phyloP scores from a whole-genome alignment of 2,888 invertebrate genomes.

The Palloptera scutellata region DNA sequence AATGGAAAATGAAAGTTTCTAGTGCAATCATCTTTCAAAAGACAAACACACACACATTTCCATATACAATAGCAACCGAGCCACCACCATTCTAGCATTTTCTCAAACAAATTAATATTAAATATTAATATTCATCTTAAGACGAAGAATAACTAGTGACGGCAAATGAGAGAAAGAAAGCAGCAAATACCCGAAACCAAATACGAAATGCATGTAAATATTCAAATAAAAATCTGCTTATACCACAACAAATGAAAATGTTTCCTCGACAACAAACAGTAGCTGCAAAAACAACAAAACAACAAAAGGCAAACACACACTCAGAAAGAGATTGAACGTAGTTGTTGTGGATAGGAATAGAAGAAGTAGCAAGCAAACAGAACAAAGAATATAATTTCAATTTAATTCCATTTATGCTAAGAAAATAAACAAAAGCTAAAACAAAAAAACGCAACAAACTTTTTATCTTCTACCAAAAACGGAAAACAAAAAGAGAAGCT shows the following conservation, averaged over 20 bases:
- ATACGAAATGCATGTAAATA: neutral
- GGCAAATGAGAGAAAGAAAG: too few species aligned
- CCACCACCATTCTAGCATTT: too few species aligned
- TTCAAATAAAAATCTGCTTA: conserved; percentile 15
- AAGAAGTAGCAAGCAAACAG: conserved; percentile 1
- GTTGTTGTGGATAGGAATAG: neutral
- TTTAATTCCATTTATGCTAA: conserved; percentile 17
- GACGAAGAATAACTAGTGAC: too few species aligned
- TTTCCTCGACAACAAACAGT: neutral
- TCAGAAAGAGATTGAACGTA: neutral
- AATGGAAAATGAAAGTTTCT: too few species aligned
- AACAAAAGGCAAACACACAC: neutral
- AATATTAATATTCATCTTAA: too few species aligned
- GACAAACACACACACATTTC: too few species aligned
- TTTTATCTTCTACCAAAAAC: too few species aligned
- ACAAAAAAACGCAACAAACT: conserved; percentile 1
- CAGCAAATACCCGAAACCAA: too few species aligned
- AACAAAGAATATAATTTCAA: conserved; percentile 3
- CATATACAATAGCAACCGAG: too few species aligned
- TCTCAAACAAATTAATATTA: too few species aligned
- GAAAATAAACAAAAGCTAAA: neutral
- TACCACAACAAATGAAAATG: conserved; percentile 12
- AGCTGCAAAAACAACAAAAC: neutral
- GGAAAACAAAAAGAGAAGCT: neutral
- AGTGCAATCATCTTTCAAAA: too few species aligned